phyloP scores from a whole-genome alignment of 2,888 invertebrate species.

The Aporophyla lueneburgensis region DNA sequence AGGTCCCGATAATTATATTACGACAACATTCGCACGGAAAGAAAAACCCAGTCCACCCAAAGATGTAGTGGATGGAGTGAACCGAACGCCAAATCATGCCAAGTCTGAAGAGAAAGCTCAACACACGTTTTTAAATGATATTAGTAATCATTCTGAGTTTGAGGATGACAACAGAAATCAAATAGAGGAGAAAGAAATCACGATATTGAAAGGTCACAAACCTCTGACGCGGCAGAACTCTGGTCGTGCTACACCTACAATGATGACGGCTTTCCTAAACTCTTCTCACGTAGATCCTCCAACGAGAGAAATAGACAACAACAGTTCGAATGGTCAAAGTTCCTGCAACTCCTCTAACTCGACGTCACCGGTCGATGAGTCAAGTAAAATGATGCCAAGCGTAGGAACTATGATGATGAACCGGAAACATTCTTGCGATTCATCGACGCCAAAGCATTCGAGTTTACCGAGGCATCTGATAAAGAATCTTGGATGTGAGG shows the following conservation, averaged over 20 bases:
- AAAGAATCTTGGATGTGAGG: slow-evolving; percentile 85
- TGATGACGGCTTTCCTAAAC: slow-evolving; percentile 88
- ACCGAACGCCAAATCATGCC: slow-evolving; percentile 83
- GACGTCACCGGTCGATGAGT: slow-evolving; percentile 84
- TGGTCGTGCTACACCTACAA: slow-evolving; percentile 89
- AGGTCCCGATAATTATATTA: slow-evolving; percentile 94
- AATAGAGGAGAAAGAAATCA: slow-evolving; percentile 88
- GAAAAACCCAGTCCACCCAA: slow-evolving; percentile 78
- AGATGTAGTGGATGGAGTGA: slow-evolving; percentile 80
- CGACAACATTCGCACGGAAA: slow-evolving; percentile 91
- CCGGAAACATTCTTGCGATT: slow-evolving; percentile 86
- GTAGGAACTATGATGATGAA: slow-evolving; percentile 87
- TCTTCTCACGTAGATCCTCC: slow-evolving; percentile 84
- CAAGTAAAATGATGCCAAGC: slow-evolving; percentile 77
- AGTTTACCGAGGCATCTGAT: slow-evolving; percentile 86
- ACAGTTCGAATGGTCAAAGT: slow-evolving; percentile 83
- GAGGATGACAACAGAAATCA: slow-evolving; percentile 89
- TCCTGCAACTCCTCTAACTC: slow-evolving; percentile 87
- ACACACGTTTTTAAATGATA: slow-evolving; percentile 86
- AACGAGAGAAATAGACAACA: slow-evolving; percentile 77
- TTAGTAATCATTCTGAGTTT: slow-evolving; percentile 87
- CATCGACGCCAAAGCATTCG: slow-evolving; percentile 86
- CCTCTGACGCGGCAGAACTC: slow-evolving; percentile 93
- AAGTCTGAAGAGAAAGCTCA: slow-evolving; percentile 89
- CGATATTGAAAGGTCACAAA: slow-evolving; percentile 91